phyloP scores from a whole-genome alignment of 2,113 vertebrate genomes.

The Daubentonia madagascariensis region DNA sequence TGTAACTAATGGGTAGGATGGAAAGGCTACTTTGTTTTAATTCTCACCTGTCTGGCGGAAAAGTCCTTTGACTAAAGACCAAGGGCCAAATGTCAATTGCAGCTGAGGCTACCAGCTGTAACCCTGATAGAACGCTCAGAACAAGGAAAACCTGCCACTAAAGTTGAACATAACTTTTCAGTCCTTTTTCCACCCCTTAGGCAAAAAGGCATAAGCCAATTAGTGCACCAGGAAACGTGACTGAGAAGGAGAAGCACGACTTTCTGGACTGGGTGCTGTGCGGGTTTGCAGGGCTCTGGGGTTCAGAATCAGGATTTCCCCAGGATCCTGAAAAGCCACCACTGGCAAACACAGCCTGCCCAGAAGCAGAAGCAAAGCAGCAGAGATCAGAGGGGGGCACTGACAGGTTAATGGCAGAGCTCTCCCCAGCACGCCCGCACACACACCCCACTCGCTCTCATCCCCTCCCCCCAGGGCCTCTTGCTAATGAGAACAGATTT shows the following conservation, averaged over 20 bases:
- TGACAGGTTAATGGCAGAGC: constrained; percentile 47
- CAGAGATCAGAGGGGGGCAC: neutral
- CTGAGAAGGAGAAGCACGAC: neutral
- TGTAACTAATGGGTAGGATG: neutral
- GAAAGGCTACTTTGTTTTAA: neutral
- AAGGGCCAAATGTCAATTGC: neutral
- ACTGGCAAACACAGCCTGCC: constrained; percentile 20
- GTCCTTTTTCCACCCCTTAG: neutral
- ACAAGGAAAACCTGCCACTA: neutral
- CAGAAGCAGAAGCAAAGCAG: neutral
- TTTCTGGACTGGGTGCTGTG: neutral
- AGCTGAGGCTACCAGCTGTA: neutral
- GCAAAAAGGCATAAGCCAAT: neutral
- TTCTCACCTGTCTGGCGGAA: neutral
- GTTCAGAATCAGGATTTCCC: neutral
- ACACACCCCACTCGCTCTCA: neutral
- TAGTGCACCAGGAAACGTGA: neutral
- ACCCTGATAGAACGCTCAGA: neutral
- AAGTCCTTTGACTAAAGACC: neutral
- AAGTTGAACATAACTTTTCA: neutral
- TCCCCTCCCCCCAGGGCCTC: neutral
- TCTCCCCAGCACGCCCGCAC: constrained; percentile 8
- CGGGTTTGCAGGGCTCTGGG: neutral
- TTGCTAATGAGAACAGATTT: constrained; percentile 61
- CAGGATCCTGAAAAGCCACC: neutral